Conservation (phyloP, 2,797 vertebrate genomes). For the Propithecus deckenii region DNA sequence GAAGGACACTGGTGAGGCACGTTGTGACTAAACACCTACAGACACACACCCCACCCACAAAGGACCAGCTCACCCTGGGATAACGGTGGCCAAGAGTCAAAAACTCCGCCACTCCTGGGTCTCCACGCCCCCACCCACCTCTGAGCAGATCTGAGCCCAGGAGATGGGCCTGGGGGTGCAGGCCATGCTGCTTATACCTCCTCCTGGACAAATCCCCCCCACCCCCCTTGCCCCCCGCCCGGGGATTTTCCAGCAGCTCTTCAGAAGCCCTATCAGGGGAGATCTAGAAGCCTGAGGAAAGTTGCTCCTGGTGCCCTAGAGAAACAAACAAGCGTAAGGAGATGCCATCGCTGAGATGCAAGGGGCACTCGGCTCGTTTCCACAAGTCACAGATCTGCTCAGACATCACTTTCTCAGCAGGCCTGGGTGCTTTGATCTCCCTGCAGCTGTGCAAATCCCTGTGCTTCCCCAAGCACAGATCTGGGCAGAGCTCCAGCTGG, state of each 20-base stretch:
- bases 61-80: background rate
- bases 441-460: background rate
- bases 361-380: background rate
- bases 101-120: background rate
- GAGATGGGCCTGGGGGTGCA: background rate
- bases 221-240: background rate
- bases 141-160: background rate
- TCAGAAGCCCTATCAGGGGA: background rate
- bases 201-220: background rate
- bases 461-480: background rate
- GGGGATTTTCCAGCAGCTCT: background rate
- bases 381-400: background rate
- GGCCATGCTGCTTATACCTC: background rate
- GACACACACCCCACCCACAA: background rate
- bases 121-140: background rate
- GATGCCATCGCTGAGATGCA: background rate
- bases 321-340: background rate
- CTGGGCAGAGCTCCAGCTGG: background rate
- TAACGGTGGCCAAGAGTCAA: background rate
- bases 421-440: background rate
- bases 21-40: fast-evolving
- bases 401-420: background rate
- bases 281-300: background rate
- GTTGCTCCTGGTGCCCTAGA: background rate
- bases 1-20: background rate